Conservation (phyloP, 2,797 vertebrate species). For the Muraenolepis orangiensis region DNA sequence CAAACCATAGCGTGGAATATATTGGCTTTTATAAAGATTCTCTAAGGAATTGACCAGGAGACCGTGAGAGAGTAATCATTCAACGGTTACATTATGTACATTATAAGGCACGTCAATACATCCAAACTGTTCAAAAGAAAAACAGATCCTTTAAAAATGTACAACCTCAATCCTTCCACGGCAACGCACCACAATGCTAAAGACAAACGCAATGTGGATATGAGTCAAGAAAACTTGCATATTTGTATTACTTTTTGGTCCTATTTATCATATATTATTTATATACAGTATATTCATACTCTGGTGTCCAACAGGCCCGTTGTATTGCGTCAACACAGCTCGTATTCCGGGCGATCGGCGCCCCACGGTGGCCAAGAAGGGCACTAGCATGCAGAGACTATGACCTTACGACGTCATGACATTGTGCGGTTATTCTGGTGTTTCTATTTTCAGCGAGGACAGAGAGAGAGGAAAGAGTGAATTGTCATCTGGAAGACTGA, state of each 20-base stretch:
- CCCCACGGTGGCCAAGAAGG: neutral
- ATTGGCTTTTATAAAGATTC: neutral
- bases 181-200: slow-evolving; percentile 14
- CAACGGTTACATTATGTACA: neutral
- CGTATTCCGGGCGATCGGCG: slow-evolving; percentile 10
- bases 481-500: neutral
- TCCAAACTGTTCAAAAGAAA: neutral
- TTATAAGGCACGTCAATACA: neutral
- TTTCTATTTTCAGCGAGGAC: neutral
- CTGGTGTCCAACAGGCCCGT: neutral
- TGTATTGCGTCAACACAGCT: slow-evolving; percentile 43
- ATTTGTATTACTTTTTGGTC: slow-evolving; percentile 63
- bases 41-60: neutral
- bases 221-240: slow-evolving; percentile 66
- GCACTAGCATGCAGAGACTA: neutral
- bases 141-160: neutral
- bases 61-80: neutral
- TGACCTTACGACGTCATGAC: too few species aligned
- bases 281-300: neutral
- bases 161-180: neutral
- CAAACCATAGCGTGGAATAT: neutral
- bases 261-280: slow-evolving; percentile 42
- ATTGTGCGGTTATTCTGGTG: neutral
- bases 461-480: slow-evolving; percentile 11
- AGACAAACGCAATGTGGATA: slow-evolving; percentile 70